These are phyloP conservation scores for Hiodon tergisus DNA, from an alignment of 2,113 vertebrate genomes.

Conservation along the genomic window DNA sequence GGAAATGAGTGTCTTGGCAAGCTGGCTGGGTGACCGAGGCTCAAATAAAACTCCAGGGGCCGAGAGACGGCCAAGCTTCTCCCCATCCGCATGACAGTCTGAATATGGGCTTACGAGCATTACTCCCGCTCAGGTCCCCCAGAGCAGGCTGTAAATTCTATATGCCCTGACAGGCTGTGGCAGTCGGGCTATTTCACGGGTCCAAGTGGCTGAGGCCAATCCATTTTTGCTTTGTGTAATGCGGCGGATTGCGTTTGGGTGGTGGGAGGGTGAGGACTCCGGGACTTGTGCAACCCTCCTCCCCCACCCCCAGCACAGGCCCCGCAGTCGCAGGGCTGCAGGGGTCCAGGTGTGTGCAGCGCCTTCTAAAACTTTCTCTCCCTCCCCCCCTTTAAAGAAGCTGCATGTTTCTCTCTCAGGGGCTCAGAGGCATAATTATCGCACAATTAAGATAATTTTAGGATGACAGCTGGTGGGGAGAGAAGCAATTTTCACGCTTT, in stretches of 20 bases:
- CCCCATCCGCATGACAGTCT: conserved; percentile 6
- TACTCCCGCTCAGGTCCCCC: neutral
- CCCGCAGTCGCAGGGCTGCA: neutral
- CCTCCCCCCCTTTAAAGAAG: conserved; percentile 28
- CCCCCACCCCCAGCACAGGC: neutral
- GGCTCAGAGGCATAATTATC: conserved; percentile 73
- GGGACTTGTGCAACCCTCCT: neutral
- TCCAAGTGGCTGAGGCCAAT: conserved; percentile 15
- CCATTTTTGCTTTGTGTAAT: conserved; percentile 24
- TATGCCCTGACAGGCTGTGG: conserved; percentile 15
- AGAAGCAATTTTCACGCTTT: conserved; percentile 72
- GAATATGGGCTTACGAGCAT: conserved; percentile 16
- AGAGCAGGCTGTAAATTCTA: conserved; percentile 14
- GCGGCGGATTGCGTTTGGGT: conserved; percentile 8
- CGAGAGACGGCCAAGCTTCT: neutral
- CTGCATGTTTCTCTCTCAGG: conserved; percentile 46
- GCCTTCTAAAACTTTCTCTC: conserved; percentile 31
- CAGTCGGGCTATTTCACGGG: conserved; percentile 21
- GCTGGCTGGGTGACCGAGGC: neutral
- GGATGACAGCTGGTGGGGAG: conserved; percentile 69
- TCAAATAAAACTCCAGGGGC: neutral
- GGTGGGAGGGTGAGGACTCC: conserved; percentile 2
- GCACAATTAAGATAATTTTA: conserved; percentile 80
- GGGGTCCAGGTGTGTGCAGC: conserved; percentile 21
- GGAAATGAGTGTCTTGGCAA: neutral